Evolutionary conservation across 1,140 invertebrate species (phyloP).

Genomic region (Druon quercuslanigerum): DNA sequence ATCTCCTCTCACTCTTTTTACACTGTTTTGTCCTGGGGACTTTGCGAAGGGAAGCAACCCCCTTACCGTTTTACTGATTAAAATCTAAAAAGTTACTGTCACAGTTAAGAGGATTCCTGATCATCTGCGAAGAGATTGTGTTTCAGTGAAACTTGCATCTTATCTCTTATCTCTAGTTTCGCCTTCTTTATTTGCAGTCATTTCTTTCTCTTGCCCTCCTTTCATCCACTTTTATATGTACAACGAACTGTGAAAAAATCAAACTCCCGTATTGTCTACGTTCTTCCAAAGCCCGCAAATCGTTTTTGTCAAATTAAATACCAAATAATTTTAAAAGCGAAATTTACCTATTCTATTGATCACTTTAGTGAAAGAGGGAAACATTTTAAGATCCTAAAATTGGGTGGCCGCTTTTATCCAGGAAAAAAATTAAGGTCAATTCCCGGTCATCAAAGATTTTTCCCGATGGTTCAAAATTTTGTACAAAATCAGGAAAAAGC

Average conservation of each 20-base stretch:
- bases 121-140: neutral
- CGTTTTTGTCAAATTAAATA: neutral
- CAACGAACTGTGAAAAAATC: conserved; percentile 56
- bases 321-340: neutral
- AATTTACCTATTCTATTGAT: too few relatives aligned
- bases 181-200: neutral
- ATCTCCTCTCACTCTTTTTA: conserved; percentile 25
- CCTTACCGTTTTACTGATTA: neutral
- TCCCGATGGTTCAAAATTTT: too few relatives aligned
- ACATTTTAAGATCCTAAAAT: too few relatives aligned
- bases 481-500: too few relatives aligned
- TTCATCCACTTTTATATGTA: conserved; percentile 52
- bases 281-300: neutral
- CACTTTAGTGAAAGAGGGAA: too few relatives aligned
- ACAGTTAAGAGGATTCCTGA: neutral
- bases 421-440: too few relatives aligned
- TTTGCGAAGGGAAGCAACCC: neutral
- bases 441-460: too few relatives aligned
- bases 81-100: conserved; percentile 17
- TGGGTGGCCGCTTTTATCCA: too few relatives aligned
- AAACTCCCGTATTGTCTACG: conserved; percentile 40
- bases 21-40: conserved; percentile 3
- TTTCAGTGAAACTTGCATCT: conserved; percentile 5
- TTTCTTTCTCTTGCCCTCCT: conserved; percentile 5
- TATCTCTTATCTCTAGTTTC: conserved; percentile 17